Conservation (phyloP, 2,888 invertebrate genomes). For the Ceriagrion tenellum region DNA sequence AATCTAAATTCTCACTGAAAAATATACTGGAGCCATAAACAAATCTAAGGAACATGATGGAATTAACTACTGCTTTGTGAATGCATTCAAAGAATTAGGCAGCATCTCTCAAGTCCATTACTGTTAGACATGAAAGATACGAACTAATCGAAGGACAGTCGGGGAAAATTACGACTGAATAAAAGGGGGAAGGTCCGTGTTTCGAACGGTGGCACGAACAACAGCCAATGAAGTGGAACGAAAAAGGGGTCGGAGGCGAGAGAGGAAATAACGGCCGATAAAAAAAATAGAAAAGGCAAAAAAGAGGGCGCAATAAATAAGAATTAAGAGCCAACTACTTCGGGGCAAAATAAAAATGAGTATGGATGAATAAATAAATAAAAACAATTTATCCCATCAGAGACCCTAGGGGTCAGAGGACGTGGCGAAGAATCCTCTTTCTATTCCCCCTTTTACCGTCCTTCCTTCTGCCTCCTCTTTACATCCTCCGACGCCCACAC, state of each 20-base stretch:
- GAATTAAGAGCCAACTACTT: slow-evolving; percentile 38
- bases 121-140: background rate
- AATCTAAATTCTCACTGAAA: too few species aligned
- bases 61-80: too few species aligned
- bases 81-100: too few species aligned
- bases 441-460: too few species aligned
- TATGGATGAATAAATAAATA: slow-evolving; percentile 8
- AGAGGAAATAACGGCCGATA: background rate
- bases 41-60: too few species aligned
- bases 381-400: background rate
- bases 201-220: background rate
- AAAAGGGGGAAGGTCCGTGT: background rate
- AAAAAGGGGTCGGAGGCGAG: background rate
- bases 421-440: background rate
- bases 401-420: background rate
- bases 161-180: background rate
- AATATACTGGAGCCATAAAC: too few species aligned
- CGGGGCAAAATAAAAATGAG: slow-evolving; percentile 28
- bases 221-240: background rate
- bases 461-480: too few species aligned
- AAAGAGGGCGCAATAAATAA: background rate
- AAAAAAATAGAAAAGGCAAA: background rate
- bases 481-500: too few species aligned
- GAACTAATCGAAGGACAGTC: background rate
- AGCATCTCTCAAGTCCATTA: background rate